Conservation (phyloP, 2,113 vertebrate species). For the Alligator mississippiensis region DNA sequence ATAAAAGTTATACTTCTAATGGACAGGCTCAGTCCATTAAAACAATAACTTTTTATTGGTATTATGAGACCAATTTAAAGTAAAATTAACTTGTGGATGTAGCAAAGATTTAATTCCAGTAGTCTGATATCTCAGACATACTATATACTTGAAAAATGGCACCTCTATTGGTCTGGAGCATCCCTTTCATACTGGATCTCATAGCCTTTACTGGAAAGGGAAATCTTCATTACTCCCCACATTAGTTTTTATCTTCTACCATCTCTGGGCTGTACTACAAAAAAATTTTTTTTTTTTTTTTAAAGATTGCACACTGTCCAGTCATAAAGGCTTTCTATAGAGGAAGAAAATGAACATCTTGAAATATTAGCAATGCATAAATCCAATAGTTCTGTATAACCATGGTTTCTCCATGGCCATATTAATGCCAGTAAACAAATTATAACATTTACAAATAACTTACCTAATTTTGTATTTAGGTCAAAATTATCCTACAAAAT, state of each 20-base stretch:
- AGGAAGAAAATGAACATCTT: not conserved
- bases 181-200: constrained; percentile 23
- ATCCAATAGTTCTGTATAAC: not conserved
- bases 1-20: constrained; percentile 62
- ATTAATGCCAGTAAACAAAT: not conserved
- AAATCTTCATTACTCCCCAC: not conserved
- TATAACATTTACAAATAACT: not conserved
- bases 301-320: not conserved
- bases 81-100: constrained; percentile 46
- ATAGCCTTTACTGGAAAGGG: not conserved
- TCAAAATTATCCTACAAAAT: not conserved
- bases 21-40: constrained; percentile 38
- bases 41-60: constrained; percentile 53
- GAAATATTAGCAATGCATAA: constrained; percentile 8
- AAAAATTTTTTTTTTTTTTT: constrained; percentile 58
- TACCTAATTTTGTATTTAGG: not conserved
- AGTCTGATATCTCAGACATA: constrained; percentile 3
- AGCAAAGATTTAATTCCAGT: constrained; percentile 52
- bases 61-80: constrained; percentile 51
- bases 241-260: not conserved
- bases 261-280: not conserved
- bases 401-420: not conserved
- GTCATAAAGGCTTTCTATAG: not conserved
- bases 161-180: not conserved
- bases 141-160: constrained; percentile 6